Evolutionary conservation across 1,140 invertebrate genomes (phyloP).

Genomic region (Drosophila yakuba): DNA sequence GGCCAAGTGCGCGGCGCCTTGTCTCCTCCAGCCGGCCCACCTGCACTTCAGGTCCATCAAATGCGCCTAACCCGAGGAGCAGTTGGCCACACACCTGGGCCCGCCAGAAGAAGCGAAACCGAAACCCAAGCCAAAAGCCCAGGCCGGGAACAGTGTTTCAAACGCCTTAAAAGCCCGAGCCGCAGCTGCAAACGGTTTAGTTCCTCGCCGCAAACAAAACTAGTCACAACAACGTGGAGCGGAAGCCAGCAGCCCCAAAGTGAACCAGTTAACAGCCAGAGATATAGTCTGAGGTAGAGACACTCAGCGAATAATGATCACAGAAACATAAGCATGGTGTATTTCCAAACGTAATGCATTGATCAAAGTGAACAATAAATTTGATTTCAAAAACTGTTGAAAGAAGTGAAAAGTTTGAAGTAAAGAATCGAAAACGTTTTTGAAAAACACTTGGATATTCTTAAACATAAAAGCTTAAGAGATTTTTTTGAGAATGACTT

Average conservation of each 20-base stretch:
- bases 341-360: too few species aligned
- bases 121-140: constrained; percentile 18
- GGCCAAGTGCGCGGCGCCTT: constrained; percentile 63
- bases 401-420: too few species aligned
- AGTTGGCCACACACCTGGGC: constrained; percentile 54
- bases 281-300: constrained; percentile 19
- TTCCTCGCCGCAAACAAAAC: constrained; percentile 83
- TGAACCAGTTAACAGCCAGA: constrained; percentile 49
- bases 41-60: constrained; percentile 46
- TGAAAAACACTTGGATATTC: neutral
- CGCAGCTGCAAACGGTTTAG: constrained; percentile 78
- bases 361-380: too few species aligned
- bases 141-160: constrained; percentile 51
- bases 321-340: too few species aligned
- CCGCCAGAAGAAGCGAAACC: constrained; percentile 10
- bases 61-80: constrained; percentile 35
- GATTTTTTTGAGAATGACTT: too few species aligned
- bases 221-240: constrained; percentile 77
- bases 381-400: too few species aligned
- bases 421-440: too few species aligned
- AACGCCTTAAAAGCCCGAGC: constrained; percentile 68
- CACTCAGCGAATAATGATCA: constrained; percentile 2
- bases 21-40: constrained; percentile 8
- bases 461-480: too few species aligned
- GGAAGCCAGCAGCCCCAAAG: constrained; percentile 53